Conservation (phyloP, 2,888 invertebrate species). For the Heliconius cydno region DNA sequence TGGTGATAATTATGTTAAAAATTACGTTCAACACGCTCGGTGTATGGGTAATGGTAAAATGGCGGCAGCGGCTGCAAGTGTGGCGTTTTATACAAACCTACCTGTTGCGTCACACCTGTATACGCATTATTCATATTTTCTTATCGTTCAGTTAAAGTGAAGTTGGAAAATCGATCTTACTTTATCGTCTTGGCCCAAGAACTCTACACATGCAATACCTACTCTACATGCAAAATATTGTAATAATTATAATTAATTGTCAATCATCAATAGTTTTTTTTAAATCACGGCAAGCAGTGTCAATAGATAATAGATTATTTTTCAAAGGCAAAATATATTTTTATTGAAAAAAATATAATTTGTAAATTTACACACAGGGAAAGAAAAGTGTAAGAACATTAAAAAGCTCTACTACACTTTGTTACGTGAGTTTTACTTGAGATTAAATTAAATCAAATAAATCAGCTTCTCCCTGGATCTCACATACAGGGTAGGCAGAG, state of each 20-base stretch:
- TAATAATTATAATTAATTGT: neutral
- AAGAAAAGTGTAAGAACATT: too few species aligned
- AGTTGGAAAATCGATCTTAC: conserved; percentile 57
- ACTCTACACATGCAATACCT: neutral
- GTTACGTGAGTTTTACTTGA: neutral
- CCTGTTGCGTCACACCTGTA: conserved; percentile 78
- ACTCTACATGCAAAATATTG: neutral
- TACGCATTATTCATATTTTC: conserved; percentile 67
- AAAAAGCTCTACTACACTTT: neutral
- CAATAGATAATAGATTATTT: neutral
- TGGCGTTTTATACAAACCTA: conserved; percentile 75
- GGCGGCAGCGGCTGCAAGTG: conserved; percentile 63
- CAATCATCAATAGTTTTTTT: neutral
- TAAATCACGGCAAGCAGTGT: neutral
- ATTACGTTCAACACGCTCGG: conserved; percentile 54
- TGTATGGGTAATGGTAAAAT: conserved; percentile 67
- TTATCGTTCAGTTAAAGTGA: conserved; percentile 59
- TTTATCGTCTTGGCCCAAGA: conserved; percentile 14
- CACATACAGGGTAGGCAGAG: too few species aligned
- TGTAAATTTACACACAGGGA: too few species aligned
- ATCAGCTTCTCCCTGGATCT: too few species aligned
- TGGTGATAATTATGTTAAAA: conserved; percentile 58
- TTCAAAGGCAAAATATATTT: neutral
- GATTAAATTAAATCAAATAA: too few species aligned
- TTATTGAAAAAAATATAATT: neutral